Percentiles rank a stretch among this genome's conserved stretches.
Evolutionary conservation across 2,888 invertebrate genomes (phyloP).

Genomic region (Abrostola triplasia): DNA sequence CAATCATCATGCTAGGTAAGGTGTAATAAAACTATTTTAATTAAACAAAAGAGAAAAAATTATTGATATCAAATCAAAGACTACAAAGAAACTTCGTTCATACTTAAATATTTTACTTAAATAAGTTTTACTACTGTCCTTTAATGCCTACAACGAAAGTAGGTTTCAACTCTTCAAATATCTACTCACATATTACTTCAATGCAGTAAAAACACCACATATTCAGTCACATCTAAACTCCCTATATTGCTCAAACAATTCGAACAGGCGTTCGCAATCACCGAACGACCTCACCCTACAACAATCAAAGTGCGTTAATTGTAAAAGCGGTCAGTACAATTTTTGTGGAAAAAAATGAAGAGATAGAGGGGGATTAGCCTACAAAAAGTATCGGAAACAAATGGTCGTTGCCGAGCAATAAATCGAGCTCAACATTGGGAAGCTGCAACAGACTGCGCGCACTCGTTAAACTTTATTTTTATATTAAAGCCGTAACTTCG

Average conservation of each 20-base stretch:
- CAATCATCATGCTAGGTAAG: no score
- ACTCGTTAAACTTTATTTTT: constrained; percentile 87
- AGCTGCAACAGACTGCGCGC: constrained; percentile 79
- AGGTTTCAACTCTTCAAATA: no score
- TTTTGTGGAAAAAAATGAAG: constrained; percentile 51
- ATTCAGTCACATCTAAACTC: neutral
- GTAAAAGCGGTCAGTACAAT: constrained; percentile 38
- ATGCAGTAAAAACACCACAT: constrained; percentile 6
- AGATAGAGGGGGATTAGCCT: constrained; percentile 66
- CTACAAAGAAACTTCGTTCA: no score
- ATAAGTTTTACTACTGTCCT: no score
- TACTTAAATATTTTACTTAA: no score
- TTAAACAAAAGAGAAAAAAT: no score
- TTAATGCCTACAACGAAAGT: neutral
- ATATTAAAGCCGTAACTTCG: constrained; percentile 85
- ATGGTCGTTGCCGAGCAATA: constrained; percentile 78
- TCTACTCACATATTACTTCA: no score
- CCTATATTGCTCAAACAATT: constrained; percentile 40
- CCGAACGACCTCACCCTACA: constrained; percentile 19
- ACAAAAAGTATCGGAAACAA: constrained; percentile 78
- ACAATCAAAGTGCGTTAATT: constrained; percentile 43
- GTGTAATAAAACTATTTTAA: no score
- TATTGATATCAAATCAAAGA: no score
- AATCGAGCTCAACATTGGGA: constrained; percentile 82
- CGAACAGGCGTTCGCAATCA: constrained; percentile 36